Percentiles rank a stretch among this genome's conserved stretches.
These are phyloP conservation scores for Notolabrus celidotus DNA, from an alignment of 2,797 vertebrate genomes.

Conservation along the genomic window DNA sequence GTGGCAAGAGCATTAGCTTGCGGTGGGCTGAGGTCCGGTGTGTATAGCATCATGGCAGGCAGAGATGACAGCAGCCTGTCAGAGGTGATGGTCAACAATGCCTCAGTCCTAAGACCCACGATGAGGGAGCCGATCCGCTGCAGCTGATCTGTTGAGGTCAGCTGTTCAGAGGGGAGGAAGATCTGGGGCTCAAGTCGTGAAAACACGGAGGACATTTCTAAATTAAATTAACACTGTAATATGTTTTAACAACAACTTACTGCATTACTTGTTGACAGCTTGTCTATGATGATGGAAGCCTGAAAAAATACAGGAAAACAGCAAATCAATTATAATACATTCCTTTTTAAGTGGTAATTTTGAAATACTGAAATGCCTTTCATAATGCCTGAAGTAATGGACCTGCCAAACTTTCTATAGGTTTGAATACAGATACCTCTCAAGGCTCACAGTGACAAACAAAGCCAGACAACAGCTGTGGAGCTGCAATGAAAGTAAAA, in stretches of 20 bases:
- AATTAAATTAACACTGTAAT: not conserved
- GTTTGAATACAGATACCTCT: constrained; percentile 1
- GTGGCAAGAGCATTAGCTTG: constrained; percentile 79
- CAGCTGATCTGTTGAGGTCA: constrained; percentile 66
- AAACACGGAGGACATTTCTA: not conserved
- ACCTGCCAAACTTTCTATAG: not conserved
- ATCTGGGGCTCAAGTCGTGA: not conserved
- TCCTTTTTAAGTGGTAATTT: not conserved
- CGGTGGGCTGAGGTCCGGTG: constrained; percentile 59
- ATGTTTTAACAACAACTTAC: constrained; percentile 70
- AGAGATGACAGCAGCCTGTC: constrained; percentile 75
- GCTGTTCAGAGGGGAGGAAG: constrained; percentile 53
- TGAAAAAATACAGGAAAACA: constrained; percentile 51
- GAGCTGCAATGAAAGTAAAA: constrained; percentile 38
- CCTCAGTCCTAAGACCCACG: constrained; percentile 80
- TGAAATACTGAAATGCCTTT: not conserved
- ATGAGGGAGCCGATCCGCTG: constrained; percentile 78
- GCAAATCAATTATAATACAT: not conserved
- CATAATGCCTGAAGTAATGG: not conserved
- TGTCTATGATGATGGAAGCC: constrained; percentile 82
- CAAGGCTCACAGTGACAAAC: not conserved
- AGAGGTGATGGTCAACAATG: constrained; percentile 70
- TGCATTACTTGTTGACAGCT: constrained; percentile 66
- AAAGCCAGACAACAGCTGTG: constrained; percentile 57
- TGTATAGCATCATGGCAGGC: constrained; percentile 68